Conservation (phyloP, 2,113 vertebrate genomes). For the Ciconia boyciana region DNA sequence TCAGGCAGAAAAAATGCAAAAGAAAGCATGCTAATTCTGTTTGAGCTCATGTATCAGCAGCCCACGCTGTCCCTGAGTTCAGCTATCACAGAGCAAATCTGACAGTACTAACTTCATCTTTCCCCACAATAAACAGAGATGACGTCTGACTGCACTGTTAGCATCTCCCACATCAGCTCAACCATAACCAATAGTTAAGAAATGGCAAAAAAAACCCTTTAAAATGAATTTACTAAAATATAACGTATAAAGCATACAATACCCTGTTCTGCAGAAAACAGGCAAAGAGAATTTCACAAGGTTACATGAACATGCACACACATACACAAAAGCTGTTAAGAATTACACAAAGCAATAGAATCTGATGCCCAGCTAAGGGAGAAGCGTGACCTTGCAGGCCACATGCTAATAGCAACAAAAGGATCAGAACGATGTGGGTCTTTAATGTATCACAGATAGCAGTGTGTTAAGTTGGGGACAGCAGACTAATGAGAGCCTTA, state of each 20-base stretch:
- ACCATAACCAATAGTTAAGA: background rate
- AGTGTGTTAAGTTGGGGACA: background rate
- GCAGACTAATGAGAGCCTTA: background rate
- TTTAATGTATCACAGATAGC: background rate
- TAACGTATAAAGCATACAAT: background rate
- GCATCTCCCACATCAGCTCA: background rate
- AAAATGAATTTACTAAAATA: background rate
- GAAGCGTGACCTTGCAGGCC: background rate
- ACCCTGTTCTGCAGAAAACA: background rate
- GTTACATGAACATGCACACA: background rate
- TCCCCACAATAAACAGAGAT: background rate
- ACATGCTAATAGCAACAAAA: background rate
- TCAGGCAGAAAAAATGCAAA: constrained; percentile 45
- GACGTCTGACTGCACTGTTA: background rate
- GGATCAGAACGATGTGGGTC: background rate
- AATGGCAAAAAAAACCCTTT: background rate
- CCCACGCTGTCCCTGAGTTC: background rate
- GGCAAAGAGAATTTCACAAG: background rate
- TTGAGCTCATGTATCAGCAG: constrained; percentile 22
- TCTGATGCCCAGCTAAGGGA: background rate
- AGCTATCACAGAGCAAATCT: constrained; percentile 11
- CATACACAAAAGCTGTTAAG: background rate
- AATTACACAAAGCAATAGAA: background rate
- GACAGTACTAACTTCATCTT: background rate
- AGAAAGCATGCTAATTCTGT: constrained; percentile 26